Conservation (phyloP, 2,888 invertebrate species). For the Xylota segnis region DNA sequence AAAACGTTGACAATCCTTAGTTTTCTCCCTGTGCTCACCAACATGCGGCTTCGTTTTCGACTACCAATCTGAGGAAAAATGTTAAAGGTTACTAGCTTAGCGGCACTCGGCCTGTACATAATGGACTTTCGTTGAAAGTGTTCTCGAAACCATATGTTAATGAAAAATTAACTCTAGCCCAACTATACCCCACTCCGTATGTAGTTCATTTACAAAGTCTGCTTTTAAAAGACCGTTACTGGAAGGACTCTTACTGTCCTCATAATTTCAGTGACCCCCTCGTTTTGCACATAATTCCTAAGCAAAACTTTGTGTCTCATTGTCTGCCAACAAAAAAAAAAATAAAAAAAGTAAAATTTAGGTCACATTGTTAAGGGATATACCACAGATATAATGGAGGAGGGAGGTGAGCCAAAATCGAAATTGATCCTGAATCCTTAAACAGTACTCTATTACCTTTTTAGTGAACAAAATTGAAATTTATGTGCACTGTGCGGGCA, state of each 20-base stretch:
- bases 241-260: not conserved
- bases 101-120: not conserved
- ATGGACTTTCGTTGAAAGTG: not conserved
- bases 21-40: not conserved
- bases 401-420: constrained; percentile 33
- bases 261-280: constrained; percentile 6
- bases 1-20: not conserved
- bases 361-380: constrained; percentile 29
- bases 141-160: not conserved
- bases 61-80: not conserved
- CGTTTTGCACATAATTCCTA: constrained; percentile 30
- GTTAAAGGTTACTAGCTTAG: not conserved
- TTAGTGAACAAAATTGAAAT: constrained; percentile 67
- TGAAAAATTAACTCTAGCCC: not conserved
- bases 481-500: constrained; percentile 50
- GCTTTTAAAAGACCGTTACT: not conserved
- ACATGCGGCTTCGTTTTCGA: not conserved
- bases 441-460: constrained; percentile 61
- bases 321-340: constrained; percentile 32
- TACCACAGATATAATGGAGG: not conserved
- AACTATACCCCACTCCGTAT: not conserved
- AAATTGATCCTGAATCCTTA: constrained; percentile 73
- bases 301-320: constrained; percentile 47
- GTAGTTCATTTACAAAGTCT: not conserved
- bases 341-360: constrained; percentile 34